Base-by-base conservation (phyloP, 2,113 vertebrate species). In the Conger conger region DNA sequence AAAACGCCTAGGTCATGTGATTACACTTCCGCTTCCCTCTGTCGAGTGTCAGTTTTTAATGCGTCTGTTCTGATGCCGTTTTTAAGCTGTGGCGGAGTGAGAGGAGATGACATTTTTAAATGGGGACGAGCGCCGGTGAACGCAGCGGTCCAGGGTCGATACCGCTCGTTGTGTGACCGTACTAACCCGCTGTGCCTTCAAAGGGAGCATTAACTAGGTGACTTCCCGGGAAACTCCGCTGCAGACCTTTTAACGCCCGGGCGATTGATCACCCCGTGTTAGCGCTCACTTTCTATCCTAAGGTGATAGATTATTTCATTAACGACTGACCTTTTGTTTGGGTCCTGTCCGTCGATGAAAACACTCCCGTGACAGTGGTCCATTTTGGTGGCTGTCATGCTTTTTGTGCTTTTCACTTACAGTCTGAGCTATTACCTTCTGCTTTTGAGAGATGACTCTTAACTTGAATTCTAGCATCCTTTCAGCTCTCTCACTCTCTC, bases 261-360 rank as follows among this genome's bases (percentile, higher is more conserved):
- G 95, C 94, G 96, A 96, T 96, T 96, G 96, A 97, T 97, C 97
- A 96, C 96, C 96, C 93, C 96, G 92, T 94, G 93, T 91, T 93
- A 95, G 96, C 93, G 95, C 95, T 81, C 96, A 95, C 94, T 95
- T 94, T 96, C 96, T 95, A 93, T 97, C 96, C 95, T 93, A 96
- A 97, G 95, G 97, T 99, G 97, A 99, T 98, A 97, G 97, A 99
- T 99, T 99, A 98, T 98, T 99, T 98, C 97, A 99, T 99, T 99
- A 99, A 97, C 97, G 96, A 96, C 97, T 99, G 98, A 99, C 98
- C 98, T 99, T 99, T 99, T 95, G 96, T 91, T 50, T 91, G 92
- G 94, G 95, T 95, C 94, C 95, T 96, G 96, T 96, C 96, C 95
- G 96, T 97, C 97, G 96, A 97, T 95, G 95, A 96, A 95, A 95